phyloP scores from a whole-genome alignment of 2,888 invertebrate genomes.

The Tetranychus truncatus region DNA sequence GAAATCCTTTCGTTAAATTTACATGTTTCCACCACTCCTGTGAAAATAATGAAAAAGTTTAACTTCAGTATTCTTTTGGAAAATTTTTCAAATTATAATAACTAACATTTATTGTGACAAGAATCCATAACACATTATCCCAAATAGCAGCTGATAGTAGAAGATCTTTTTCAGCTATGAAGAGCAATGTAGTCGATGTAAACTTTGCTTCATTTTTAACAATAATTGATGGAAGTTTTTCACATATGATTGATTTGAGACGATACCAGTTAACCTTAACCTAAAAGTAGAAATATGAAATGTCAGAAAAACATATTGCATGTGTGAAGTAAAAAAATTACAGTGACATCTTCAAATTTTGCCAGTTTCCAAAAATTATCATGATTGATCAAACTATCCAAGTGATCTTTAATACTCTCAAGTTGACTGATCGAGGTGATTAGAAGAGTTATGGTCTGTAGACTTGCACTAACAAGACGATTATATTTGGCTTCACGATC shows the following conservation, averaged over 20 bases:
- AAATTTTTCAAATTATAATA: background rate
- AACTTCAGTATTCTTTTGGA: background rate
- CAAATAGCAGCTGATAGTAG: constrained; percentile 48
- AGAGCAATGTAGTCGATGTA: constrained; percentile 42
- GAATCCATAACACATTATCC: constrained; percentile 49
- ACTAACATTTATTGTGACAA: constrained; percentile 40
- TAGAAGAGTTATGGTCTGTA: constrained; percentile 46
- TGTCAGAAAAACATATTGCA: background rate
- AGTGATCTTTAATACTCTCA: constrained; percentile 38
- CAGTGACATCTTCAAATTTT: constrained; percentile 33
- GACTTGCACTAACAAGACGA: constrained; percentile 45
- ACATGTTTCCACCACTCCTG: constrained; percentile 53
- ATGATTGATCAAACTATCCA: constrained; percentile 41
- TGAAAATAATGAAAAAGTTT: constrained; percentile 21
- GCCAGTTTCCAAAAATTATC: constrained; percentile 54
- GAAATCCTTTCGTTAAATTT: constrained; percentile 51
- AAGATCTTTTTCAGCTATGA: constrained; percentile 51
- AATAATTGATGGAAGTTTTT: constrained; percentile 41
- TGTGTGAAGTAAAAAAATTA: background rate
- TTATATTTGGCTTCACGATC: constrained; percentile 51
- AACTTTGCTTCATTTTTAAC: constrained; percentile 41
- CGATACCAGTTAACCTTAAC: constrained; percentile 46
- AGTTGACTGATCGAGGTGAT: constrained; percentile 39
- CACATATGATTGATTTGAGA: constrained; percentile 44
- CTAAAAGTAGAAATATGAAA: constrained; percentile 28